Percentiles rank a stretch among this genome's conserved stretches.
Evolutionary conservation across 2,113 vertebrate genomes (phyloP).

Genomic region (Zingel zingel): DNA sequence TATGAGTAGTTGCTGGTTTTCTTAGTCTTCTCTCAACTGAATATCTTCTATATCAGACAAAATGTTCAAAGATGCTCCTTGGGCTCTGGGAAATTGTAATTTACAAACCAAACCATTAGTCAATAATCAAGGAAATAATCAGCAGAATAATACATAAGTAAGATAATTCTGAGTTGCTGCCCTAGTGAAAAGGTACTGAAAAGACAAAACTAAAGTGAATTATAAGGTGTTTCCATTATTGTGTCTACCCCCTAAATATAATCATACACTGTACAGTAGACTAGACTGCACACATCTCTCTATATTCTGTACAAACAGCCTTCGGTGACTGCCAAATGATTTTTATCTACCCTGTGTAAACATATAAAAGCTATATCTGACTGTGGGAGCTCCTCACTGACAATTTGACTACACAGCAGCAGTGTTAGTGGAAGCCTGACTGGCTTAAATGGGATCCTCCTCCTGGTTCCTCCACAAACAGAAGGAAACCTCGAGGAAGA

Average conservation of each 20-base stretch:
- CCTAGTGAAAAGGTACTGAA: background rate
- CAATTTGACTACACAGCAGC: slow-evolving; percentile 49
- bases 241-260: background rate
- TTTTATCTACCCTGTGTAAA: slow-evolving; percentile 68
- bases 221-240: background rate
- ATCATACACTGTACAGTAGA: background rate
- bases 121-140: background rate
- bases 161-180: background rate
- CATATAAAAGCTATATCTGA: slow-evolving; percentile 72
- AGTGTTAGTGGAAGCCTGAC: slow-evolving; percentile 58
- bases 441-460: slow-evolving; percentile 63
- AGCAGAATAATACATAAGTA: background rate
- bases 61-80: background rate
- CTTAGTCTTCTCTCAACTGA: background rate
- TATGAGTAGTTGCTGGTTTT: background rate
- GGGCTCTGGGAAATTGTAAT: background rate
- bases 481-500: slow-evolving; percentile 60
- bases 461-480: slow-evolving; percentile 66
- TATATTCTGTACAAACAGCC: slow-evolving; percentile 9
- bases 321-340: slow-evolving; percentile 40
- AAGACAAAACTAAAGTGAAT: background rate
- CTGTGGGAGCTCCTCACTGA: slow-evolving; percentile 59
- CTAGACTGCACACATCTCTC: slow-evolving; percentile 18
- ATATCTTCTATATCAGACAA: background rate
- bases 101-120: background rate